These are phyloP conservation scores for Drosophila trichaetosa DNA, from an alignment of 2,888 invertebrate genomes.

Conservation along the genomic window DNA sequence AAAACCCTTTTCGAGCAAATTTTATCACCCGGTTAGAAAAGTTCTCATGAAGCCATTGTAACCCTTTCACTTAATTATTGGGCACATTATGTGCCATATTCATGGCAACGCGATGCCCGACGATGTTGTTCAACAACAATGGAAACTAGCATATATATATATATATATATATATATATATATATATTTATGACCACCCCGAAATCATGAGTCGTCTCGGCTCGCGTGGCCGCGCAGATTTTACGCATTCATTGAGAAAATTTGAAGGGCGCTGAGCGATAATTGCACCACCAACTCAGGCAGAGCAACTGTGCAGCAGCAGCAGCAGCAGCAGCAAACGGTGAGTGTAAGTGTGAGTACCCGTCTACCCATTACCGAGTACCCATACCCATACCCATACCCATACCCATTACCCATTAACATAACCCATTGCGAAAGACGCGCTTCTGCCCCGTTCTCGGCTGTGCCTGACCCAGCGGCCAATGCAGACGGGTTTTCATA, in stretches of 20 bases:
- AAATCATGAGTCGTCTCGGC: neutral
- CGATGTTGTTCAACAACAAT: constrained; percentile 49
- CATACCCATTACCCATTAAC: constrained; percentile 7
- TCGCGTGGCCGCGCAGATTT: constrained; percentile 49
- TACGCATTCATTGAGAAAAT: constrained; percentile 75
- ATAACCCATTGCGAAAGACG: constrained; percentile 8
- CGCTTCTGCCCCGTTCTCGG: constrained; percentile 4
- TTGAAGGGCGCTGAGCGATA: constrained; percentile 67
- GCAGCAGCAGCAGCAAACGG: neutral
- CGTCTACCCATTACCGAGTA: constrained; percentile 7
- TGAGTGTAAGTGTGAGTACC: constrained; percentile 6
- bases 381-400: neutral
- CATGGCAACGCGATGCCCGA: constrained; percentile 66
- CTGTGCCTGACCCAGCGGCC: constrained; percentile 46
- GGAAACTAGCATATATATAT: constrained; percentile 58
- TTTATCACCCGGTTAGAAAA: constrained; percentile 76
- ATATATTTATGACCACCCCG: constrained; percentile 20
- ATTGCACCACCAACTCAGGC: constrained; percentile 65
- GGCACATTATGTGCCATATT: constrained; percentile 78
- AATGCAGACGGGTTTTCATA: constrained; percentile 38
- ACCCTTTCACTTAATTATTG: constrained; percentile 80
- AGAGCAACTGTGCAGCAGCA: neutral
- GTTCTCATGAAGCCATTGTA: constrained; percentile 80
- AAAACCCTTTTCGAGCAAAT: constrained; percentile 60
- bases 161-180: constrained; percentile 24